Base-by-base conservation (phyloP, 2,888 invertebrate genomes). In the Bellardia pandia region DNA sequence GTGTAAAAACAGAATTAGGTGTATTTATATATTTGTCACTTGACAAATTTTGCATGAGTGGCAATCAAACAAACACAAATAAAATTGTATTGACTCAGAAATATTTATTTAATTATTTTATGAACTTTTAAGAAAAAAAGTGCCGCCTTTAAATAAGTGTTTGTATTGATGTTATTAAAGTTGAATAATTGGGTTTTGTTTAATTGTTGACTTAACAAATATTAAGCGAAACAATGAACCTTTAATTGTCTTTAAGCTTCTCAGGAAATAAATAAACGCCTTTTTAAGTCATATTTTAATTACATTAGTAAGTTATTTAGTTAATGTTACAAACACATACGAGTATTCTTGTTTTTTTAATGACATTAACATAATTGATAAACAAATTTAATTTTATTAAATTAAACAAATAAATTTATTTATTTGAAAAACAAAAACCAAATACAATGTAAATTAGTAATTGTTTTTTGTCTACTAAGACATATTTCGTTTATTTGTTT, bases 331-430 rank as follows among this genome's bases (percentile, higher is more conserved):
- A n/a, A n/a, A 53, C 16, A 53, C 3, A n/a, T 16, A 16, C 23
- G 23, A 23, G 23, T 23, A 23, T 23, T 23, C 23, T 14, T 23
- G 8, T 56, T 56, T 56, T 56, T 58, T 23, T 5, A 8, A 53
- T 9, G 16, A n/a, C 6, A 30, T 58, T 53, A 16, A 58, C 13
- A 69, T 71, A 37, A 56, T 71, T 71, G 16, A 14, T 9, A 7
- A 69, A 16, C n/a, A 71, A 71, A 16, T 72, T 23, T 16, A 56
- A 56, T 72, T 60, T 48, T 16, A n/a, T 33, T n/a, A 16, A 74
- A 14, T 13, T 40, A 33, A 23, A 7, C 60, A 33, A 62, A 62
- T 14, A 13, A 62, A 0, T 48, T 9, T 33, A 37, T 68, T 58
- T 56, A 30, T 5, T 56, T 40, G 8, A 9, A 14, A 33, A 76